Evolutionary conservation across 2,888 invertebrate species (phyloP).

Genomic region (Philereme vetulata): DNA sequence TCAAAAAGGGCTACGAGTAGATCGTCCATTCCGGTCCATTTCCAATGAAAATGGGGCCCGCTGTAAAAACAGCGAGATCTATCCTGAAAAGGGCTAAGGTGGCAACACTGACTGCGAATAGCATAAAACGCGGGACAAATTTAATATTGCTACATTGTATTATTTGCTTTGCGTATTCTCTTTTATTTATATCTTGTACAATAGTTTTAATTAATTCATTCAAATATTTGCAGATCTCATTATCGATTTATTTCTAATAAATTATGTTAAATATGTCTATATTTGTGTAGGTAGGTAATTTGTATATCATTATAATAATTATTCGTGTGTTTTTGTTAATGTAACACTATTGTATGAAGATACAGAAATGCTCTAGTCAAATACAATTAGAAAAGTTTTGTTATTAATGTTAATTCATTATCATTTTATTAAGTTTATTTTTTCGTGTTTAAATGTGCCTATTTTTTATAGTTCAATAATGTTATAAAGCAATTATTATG

Average conservation of each 20-base stretch:
- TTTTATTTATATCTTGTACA: too few relatives aligned
- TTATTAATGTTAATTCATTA: background rate
- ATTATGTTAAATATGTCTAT: background rate
- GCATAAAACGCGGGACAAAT: too few relatives aligned
- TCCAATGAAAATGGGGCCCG: too few relatives aligned
- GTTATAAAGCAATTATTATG: constrained; percentile 3
- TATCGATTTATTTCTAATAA: background rate
- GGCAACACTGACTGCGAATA: too few relatives aligned
- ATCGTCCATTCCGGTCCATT: too few relatives aligned
- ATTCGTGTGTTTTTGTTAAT: constrained; percentile 13
- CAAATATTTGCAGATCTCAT: too few relatives aligned
- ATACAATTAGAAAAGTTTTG: background rate
- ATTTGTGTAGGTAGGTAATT: constrained; percentile 56
- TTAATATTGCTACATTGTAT: too few relatives aligned
- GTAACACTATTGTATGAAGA: background rate
- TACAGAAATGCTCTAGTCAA: constrained; percentile 6
- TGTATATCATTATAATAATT: constrained; percentile 44
- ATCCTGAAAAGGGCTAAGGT: too few relatives aligned
- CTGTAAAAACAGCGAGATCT: too few relatives aligned
- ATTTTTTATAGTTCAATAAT: constrained; percentile 18
- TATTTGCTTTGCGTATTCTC: too few relatives aligned
- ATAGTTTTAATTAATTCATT: too few relatives aligned
- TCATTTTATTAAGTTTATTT: constrained; percentile 1
- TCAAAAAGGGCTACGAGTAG: too few relatives aligned
- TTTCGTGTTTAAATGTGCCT: constrained; percentile 15